A percentile compares a stretch with the other conserved stretches of the same genome.
Evolutionary conservation across 1,140 invertebrate genomes (phyloP).

Genomic region (Drosophila nasuta): DNA sequence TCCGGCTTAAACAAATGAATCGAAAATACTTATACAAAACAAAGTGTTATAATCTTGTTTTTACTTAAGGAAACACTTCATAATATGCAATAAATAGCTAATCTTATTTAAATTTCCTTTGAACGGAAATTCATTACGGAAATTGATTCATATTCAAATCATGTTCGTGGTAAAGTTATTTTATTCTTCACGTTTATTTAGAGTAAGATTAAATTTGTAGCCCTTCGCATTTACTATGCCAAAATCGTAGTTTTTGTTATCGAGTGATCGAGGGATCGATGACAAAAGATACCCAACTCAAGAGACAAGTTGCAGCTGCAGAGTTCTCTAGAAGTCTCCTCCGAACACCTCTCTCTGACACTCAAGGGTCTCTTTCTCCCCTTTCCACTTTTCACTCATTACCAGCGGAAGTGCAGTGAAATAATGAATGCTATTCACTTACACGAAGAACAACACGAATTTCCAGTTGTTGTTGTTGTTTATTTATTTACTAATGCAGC

Average conservation of each 20-base stretch:
- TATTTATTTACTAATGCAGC: slow-evolving; percentile 65
- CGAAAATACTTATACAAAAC: too few relatives aligned
- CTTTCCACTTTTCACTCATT: slow-evolving; percentile 41
- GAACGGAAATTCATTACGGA: too few relatives aligned
- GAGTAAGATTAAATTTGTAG: too few relatives aligned
- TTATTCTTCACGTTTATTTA: too few relatives aligned
- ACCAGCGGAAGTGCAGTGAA: slow-evolving; percentile 53
- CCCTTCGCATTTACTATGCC: slow-evolving; percentile 15
- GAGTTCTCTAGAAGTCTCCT: slow-evolving; percentile 23
- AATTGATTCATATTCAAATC: too few relatives aligned
- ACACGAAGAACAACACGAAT: slow-evolving; percentile 13
- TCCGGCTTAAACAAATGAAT: too few relatives aligned
- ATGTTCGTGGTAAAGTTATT: too few relatives aligned
- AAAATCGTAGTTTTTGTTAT: background rate
- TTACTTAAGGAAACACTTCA: too few relatives aligned
- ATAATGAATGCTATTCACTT: slow-evolving; percentile 38
- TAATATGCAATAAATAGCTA: too few relatives aligned
- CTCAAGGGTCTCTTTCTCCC: slow-evolving; percentile 20
- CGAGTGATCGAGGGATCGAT: background rate
- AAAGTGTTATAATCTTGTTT: too few relatives aligned
- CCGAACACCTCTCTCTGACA: slow-evolving; percentile 53
- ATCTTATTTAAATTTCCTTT: too few relatives aligned
- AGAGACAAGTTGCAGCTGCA: slow-evolving; percentile 48
- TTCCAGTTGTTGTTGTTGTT: slow-evolving; percentile 9
- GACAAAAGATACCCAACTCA: background rate